These are phyloP conservation scores for Hypanus sabinus DNA, from an alignment of 2,113 vertebrate genomes.

Conservation along the genomic window DNA sequence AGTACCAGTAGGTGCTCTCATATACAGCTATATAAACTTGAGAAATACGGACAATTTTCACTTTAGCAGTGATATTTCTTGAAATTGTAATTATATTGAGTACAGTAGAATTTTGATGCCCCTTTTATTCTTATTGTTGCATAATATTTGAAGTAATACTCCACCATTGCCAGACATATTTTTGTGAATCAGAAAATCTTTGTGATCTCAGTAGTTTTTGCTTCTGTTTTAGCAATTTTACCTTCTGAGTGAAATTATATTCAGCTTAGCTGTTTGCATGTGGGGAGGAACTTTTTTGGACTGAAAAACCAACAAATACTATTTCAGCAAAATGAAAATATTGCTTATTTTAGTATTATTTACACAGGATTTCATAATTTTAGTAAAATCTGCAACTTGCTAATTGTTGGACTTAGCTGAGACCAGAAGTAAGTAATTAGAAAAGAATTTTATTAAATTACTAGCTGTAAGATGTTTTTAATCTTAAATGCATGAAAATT, in stretches of 20 bases:
- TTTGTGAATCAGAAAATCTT: neutral
- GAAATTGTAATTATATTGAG: neutral
- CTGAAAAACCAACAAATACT: neutral
- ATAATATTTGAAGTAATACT: constrained; percentile 13
- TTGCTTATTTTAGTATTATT: neutral
- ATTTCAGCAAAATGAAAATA: neutral
- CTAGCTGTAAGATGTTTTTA: neutral
- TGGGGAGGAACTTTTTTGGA: neutral
- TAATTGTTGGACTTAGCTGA: neutral
- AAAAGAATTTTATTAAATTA: neutral
- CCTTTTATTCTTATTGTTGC: neutral
- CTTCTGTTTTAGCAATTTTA: constrained; percentile 13
- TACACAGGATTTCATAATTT: neutral
- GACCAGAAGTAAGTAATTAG: neutral
- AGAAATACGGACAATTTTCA: neutral
- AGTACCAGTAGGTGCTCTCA: neutral
- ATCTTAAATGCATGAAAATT: neutral
- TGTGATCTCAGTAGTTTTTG: neutral
- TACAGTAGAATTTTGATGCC: neutral
- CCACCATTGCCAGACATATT: constrained; percentile 37
- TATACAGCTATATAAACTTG: neutral
- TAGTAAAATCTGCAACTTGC: neutral
- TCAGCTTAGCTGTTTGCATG: neutral
- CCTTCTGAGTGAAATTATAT: neutral
- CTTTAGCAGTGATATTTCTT: neutral